Conservation (phyloP, 2,113 vertebrate genomes). For the Nestor notabilis region DNA sequence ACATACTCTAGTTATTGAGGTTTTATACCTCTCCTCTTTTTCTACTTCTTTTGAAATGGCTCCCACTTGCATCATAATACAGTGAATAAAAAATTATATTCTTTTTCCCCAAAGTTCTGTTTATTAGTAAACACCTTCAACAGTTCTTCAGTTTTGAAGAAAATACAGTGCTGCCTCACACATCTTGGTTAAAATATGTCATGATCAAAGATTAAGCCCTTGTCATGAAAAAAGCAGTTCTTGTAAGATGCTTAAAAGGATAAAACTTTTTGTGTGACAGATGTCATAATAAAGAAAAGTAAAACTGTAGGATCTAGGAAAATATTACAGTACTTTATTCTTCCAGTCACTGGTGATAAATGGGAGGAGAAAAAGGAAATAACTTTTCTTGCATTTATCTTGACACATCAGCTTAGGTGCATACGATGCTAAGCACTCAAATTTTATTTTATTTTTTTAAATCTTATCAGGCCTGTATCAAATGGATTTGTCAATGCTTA, state of each 20-base stretch:
- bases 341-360: slow-evolving; percentile 4
- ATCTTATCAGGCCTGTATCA: slow-evolving; percentile 17
- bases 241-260: slow-evolving; percentile 35
- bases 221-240: background rate
- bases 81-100: background rate
- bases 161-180: background rate
- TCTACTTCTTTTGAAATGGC: background rate
- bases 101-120: background rate
- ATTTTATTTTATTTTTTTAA: background rate
- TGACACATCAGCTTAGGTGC: slow-evolving; percentile 11
- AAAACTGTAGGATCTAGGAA: slow-evolving; percentile 2
- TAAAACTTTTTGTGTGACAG: slow-evolving; percentile 42
- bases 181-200: background rate
- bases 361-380: slow-evolving; percentile 11
- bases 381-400: slow-evolving; percentile 27
- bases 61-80: slow-evolving; percentile 2
- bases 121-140: slow-evolving; percentile 30
- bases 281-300: slow-evolving; percentile 58
- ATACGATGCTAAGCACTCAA: background rate
- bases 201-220: slow-evolving; percentile 42
- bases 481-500: slow-evolving; percentile 50
- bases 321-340: background rate
- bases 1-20: background rate
- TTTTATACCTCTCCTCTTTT: slow-evolving; percentile 11
- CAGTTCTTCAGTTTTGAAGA: background rate